These are phyloP conservation scores for Penaeus chinensis DNA, from an alignment of 1,140 invertebrate genomes.

Conservation along the genomic window DNA sequence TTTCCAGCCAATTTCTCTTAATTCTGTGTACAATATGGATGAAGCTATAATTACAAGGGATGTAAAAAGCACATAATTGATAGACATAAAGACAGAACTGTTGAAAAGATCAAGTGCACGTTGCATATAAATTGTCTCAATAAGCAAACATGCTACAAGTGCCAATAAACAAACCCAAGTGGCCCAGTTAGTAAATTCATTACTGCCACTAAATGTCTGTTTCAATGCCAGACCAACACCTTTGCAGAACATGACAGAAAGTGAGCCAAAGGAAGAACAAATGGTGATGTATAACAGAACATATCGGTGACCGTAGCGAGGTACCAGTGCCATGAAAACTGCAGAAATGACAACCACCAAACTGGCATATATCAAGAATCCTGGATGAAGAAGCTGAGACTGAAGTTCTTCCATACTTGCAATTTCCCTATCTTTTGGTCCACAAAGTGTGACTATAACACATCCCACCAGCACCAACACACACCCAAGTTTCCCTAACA, in stretches of 20 bases:
- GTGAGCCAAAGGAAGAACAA: slow-evolving; percentile 59
- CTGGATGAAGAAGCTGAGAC: slow-evolving; percentile 55
- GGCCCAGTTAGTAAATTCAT: slow-evolving; percentile 56
- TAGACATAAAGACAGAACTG: slow-evolving; percentile 63
- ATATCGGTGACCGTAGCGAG: slow-evolving; percentile 59
- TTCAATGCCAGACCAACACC: slow-evolving; percentile 61
- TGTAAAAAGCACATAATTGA: slow-evolving; percentile 62
- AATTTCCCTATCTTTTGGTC: slow-evolving; percentile 60
- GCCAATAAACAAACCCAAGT: slow-evolving; percentile 57
- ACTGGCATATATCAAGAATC: slow-evolving; percentile 57
- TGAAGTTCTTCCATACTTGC: slow-evolving; percentile 59
- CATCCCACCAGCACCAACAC: slow-evolving; percentile 60
- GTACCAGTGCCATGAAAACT: slow-evolving; percentile 58
- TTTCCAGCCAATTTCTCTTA: slow-evolving; percentile 55
- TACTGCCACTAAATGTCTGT: slow-evolving; percentile 48
- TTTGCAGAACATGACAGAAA: slow-evolving; percentile 63
- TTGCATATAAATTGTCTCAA: slow-evolving; percentile 63
- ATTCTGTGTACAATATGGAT: slow-evolving; percentile 60
- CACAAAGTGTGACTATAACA: slow-evolving; percentile 61
- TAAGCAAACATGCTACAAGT: slow-evolving; percentile 50
- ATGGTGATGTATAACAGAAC: slow-evolving; percentile 62
- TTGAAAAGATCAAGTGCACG: slow-evolving; percentile 62
- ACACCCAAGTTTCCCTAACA: slow-evolving; percentile 58
- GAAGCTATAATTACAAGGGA: slow-evolving; percentile 61
- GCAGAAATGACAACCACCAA: slow-evolving; percentile 51